phyloP scores from a whole-genome alignment of 2,113 vertebrate genomes.

The Thamnaconus septentrionalis region DNA sequence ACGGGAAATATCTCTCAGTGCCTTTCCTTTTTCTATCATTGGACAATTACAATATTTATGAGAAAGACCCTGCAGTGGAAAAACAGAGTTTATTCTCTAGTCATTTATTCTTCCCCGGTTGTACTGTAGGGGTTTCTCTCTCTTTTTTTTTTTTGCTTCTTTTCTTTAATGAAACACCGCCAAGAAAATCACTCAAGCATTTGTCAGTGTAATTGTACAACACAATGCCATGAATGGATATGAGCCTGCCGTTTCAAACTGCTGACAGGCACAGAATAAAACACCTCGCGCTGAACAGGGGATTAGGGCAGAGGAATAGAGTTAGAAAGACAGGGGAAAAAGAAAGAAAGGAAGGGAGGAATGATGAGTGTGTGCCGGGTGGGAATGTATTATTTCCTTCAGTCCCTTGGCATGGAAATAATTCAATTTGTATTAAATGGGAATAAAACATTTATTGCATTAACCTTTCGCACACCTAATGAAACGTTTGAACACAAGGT shows the following conservation, averaged over 20 bases:
- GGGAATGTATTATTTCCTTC: conserved; percentile 9
- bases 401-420: conserved; percentile 41
- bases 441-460: conserved; percentile 54
- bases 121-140: conserved; percentile 29
- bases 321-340: conserved; percentile 41
- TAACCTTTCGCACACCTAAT: conserved; percentile 55
- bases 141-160: conserved; percentile 23
- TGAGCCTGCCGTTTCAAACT: conserved; percentile 73
- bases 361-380: conserved; percentile 21
- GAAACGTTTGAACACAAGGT: conserved; percentile 30
- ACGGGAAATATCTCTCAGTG: conserved; percentile 53
- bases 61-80: conserved; percentile 62
- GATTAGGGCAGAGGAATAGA: conserved; percentile 61
- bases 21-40: conserved; percentile 58
- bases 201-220: conserved; percentile 81
- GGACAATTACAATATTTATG: conserved; percentile 81
- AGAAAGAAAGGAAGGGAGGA: conserved; percentile 7
- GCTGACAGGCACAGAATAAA: conserved; percentile 73
- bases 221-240: conserved; percentile 80
- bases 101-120: conserved; percentile 60
- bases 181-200: conserved; percentile 79
- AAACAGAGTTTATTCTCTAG: conserved; percentile 68
- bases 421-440: conserved; percentile 59
- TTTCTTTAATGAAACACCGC: conserved; percentile 75
- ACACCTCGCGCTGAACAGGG: conserved; percentile 63